Evolutionary conservation across 1,140 invertebrate genomes (phyloP), one percentile per base, ranked within the genome.

Genomic region (Elymnias hypermnestra): DNA sequence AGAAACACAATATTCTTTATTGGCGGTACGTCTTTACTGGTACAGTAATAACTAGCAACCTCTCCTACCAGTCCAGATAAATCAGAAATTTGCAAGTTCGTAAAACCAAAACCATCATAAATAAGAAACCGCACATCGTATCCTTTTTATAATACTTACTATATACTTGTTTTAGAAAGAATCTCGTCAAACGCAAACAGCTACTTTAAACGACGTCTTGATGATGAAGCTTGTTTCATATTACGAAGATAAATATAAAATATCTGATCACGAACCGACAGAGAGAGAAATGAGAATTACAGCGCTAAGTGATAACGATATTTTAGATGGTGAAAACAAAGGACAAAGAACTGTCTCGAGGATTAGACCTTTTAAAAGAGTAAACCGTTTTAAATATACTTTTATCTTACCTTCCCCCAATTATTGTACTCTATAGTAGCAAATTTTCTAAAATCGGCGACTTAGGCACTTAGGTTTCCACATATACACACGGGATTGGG

Each of bases 211-310:
- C 37, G 70, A 63, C 26, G 47, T 60, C 7, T 53, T 71, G 4
- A 69, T 74, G 67, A 60, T 74, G 62, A 74, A 74, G 43, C 57
- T 74, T 4, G 63, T 74, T n/a, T 61, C 64, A 5, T 74, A 71
- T 35, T 74, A 71, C 25, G 71, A 74, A 41, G 55, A 69, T 29
- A 74, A 74, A 46, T 71, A 66, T 25, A 62, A 57, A 39, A 22
- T 72, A 3, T 36, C 47, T 5, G 26, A 36, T 21, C 47, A 51
- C 8, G 42, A 53, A 28, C 36, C 36, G 18, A 48, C 53, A 13
- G 33, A 45, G 26, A 26, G 22, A 41, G 14, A 2, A 43, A 51
- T 19, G 22, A 22, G 21, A 19, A 31, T 15, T 13, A 28, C 18
- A 14, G 8, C 17, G n/a, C 28, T 23, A 21, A 43, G 12, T 21